Evolutionary conservation across 1,140 invertebrate genomes (phyloP), one percentile per base, ranked within the genome.

Genomic region (Nymphalis io): DNA sequence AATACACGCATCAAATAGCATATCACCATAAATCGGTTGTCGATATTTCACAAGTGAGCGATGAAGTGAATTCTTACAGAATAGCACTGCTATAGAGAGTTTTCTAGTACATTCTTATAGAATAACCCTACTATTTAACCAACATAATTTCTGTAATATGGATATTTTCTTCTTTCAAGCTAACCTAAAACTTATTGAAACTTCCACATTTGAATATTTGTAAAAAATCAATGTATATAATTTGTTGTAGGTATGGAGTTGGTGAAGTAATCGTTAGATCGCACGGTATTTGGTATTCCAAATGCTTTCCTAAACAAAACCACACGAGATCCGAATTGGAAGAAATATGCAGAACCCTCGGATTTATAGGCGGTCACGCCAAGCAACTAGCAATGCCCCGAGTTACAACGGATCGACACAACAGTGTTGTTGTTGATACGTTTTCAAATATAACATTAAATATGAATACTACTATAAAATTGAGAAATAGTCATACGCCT

Each of bases 221-320:
- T 40, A 20, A 40, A 3, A 38, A 18, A 63, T n/a, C 21, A n/a
- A 23, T 59, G 11, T 21, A 60, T 39, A 44, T 57, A 12, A 64
- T 89, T 86, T 38, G n/a, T n/a, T n/a, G n/a, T 72, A 91, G 89
- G 12, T 75, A 80, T 21, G 89, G 89, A 6, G 84, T 76, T 1
- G 89, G 89, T 5, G 80, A 86, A 81, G 87, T 91, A 0, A 84
- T 87, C 20, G 53, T 85, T 1, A 77, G 85, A 0, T 81, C 82
- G 0, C 84, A 89, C 48, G 89, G 89, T 33, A 82, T 89, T 0
- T 91, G 89, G 89, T 74, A 80, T 44, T 81, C 88, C 1, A 91
- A 91, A 74, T 91, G 89, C 55, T 91, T 83, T 60, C 16, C 76
- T 0, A 75, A 65, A 3, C 65, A 79, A 48, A 83, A 82, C n/a